Evolutionary conservation across 2,113 vertebrate species (phyloP).

Genomic region (Phyllostomus discolor): DNA sequence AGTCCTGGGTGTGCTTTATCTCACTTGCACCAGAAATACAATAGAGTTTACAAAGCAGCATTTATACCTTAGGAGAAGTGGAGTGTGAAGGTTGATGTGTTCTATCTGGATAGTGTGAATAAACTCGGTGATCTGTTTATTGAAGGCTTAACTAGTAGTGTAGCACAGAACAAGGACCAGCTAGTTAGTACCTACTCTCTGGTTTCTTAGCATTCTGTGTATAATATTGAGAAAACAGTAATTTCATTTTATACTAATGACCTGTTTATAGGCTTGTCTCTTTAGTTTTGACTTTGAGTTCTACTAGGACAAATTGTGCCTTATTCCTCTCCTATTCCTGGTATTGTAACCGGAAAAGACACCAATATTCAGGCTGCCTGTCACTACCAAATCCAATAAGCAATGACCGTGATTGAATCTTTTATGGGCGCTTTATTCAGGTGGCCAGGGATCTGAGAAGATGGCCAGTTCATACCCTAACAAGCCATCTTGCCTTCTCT

Average conservation of each 20-base stretch:
- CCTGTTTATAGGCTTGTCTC: not conserved
- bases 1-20: not conserved
- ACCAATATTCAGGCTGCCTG: no score
- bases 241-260: not conserved
- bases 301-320: not conserved
- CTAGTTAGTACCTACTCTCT: not conserved
- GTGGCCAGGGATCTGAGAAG: no score
- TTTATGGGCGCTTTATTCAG: no score
- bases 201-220: not conserved
- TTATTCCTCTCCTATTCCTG: not conserved
- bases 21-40: not conserved
- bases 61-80: not conserved
- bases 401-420: no score
- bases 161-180: not conserved
- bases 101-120: not conserved
- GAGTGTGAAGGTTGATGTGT: not conserved
- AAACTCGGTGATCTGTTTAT: not conserved
- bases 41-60: not conserved
- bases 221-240: not conserved
- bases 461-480: no score
- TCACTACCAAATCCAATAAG: no score
- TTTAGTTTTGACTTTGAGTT: not conserved
- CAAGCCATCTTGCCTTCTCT: no score
- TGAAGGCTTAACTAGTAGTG: not conserved
- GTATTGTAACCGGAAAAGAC: no score